Evolutionary conservation across 1,140 invertebrate species (phyloP).

Genomic region (Chrysomallon squamiferum): DNA sequence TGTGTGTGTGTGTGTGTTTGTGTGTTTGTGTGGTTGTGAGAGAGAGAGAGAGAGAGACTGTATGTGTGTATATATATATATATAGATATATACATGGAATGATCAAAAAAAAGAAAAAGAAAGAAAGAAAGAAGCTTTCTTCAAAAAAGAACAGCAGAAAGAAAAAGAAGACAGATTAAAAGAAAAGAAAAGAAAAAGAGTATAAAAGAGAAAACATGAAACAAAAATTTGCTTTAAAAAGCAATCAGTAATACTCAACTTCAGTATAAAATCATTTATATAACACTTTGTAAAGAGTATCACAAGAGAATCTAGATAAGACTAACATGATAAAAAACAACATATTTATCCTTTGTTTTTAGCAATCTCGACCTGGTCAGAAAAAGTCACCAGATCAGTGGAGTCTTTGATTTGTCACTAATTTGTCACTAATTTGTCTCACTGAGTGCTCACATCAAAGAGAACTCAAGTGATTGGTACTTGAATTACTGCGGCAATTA

Average conservation of each 20-base stretch:
- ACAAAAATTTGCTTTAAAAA: neutral
- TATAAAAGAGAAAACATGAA: neutral
- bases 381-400: too few species aligned
- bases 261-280: neutral
- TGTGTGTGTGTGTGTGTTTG: too few species aligned
- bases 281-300: too few species aligned
- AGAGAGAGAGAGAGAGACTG: too few species aligned
- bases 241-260: neutral
- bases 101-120: too few species aligned
- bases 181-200: neutral
- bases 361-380: too few species aligned
- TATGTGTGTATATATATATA: too few species aligned
- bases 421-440: neutral
- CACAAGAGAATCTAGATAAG: neutral
- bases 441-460: neutral
- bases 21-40: too few species aligned
- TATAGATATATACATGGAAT: too few species aligned
- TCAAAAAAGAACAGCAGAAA: neutral
- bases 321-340: neutral
- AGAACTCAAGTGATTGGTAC: neutral
- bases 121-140: neutral
- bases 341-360: too few species aligned
- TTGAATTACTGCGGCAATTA: conserved; percentile 3
- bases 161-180: neutral
- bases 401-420: too few species aligned